These are phyloP conservation scores for Brachionus calyciflorus DNA, from an alignment of 1,140 invertebrate species.

Conservation along the genomic window DNA sequence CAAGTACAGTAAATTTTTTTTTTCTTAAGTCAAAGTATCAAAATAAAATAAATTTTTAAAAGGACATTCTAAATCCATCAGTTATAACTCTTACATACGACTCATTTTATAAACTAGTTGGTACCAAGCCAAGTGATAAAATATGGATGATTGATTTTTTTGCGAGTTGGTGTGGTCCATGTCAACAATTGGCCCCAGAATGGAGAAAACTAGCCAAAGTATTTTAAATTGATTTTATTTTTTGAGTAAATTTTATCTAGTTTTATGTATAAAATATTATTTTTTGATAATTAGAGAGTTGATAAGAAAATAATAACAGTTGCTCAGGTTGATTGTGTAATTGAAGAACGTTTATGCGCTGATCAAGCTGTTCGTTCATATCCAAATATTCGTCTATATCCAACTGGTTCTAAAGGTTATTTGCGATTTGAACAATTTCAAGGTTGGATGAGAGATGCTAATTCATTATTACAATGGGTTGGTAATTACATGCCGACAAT, in stretches of 20 bases:
- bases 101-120: conserved; percentile 65
- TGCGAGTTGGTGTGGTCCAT: conserved; percentile 70
- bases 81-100: conserved; percentile 65
- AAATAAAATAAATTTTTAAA: not conserved
- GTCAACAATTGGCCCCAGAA: conserved; percentile 67
- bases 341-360: conserved; percentile 65
- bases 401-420: conserved; percentile 62
- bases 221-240: conserved; percentile 48
- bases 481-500: conserved; percentile 65
- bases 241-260: not conserved
- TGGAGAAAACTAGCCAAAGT: conserved; percentile 66
- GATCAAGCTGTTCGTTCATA: conserved; percentile 67
- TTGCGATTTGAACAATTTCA: conserved; percentile 64
- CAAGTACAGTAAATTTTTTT: conserved; percentile 48
- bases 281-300: conserved; percentile 52
- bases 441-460: conserved; percentile 65
- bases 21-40: not conserved
- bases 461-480: conserved; percentile 66
- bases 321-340: conserved; percentile 71
- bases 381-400: conserved; percentile 71
- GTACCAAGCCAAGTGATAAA: conserved; percentile 60
- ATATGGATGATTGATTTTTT: conserved; percentile 71
- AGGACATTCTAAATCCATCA: conserved; percentile 62
- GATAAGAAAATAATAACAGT: conserved; percentile 64
- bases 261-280: conserved; percentile 49